Evolutionary conservation across 2,113 vertebrate genomes (phyloP).

Genomic region (Microcebus tavaratra): DNA sequence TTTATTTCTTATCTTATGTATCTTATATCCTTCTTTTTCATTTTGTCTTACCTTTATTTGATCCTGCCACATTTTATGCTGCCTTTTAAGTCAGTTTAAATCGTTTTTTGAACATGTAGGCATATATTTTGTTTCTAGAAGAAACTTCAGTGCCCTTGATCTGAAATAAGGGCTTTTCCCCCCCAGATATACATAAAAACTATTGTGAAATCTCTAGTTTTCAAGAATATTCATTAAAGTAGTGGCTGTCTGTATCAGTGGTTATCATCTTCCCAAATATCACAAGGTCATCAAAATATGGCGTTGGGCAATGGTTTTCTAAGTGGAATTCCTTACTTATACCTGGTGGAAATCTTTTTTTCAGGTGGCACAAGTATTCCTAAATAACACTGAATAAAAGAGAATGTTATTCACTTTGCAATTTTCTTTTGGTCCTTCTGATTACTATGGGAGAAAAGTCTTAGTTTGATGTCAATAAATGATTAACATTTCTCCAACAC

Average conservation of each 20-base stretch:
- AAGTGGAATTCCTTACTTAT: neutral
- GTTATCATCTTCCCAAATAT: neutral
- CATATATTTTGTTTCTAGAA: neutral
- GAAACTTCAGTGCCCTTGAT: neutral
- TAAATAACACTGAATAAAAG: neutral
- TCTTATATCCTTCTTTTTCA: neutral
- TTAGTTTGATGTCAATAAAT: neutral
- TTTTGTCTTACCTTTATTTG: slow-evolving; percentile 6
- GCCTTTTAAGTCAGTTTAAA: neutral
- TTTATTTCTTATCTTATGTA: neutral
- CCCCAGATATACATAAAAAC: neutral
- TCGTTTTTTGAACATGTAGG: neutral
- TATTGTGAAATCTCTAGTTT: neutral
- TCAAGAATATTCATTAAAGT: slow-evolving; percentile 47
- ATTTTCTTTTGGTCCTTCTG: neutral
- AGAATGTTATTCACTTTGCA: neutral
- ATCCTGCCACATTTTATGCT: neutral
- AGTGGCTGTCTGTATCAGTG: fast-evolving
- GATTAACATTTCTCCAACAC: neutral
- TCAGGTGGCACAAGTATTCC: neutral
- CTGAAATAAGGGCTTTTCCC: neutral
- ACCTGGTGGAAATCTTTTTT: neutral
- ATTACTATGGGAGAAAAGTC: neutral
- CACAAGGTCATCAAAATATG: slow-evolving; percentile 35
- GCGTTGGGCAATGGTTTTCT: neutral